These are phyloP conservation scores for Sinocyclocheilus rhinocerous DNA, from an alignment of 2,113 vertebrate species.

Conservation along the genomic window DNA sequence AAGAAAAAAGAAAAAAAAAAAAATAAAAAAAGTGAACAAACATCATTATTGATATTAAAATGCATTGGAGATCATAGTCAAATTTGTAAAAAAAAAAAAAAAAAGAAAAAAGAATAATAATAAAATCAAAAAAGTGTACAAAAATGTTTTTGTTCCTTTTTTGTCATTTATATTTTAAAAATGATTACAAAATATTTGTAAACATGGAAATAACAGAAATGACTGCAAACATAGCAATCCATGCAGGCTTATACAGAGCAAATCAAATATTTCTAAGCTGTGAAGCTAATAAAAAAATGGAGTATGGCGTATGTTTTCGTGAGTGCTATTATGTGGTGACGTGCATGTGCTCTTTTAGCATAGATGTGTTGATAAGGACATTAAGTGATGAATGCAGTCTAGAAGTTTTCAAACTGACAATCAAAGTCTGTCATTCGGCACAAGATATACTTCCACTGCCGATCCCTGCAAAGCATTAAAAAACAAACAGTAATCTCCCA, in stretches of 20 bases:
- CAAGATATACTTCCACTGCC: slow-evolving; percentile 97
- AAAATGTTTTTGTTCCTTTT: background rate
- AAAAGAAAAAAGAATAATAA: too few species aligned
- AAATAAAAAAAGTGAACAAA: too few species aligned
- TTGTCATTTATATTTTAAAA: background rate
- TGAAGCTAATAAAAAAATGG: background rate
- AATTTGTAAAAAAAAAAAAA: background rate
- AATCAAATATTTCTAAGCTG: background rate
- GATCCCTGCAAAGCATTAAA: slow-evolving; percentile 82
- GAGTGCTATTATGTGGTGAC: background rate
- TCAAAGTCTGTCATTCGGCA: slow-evolving; percentile 96
- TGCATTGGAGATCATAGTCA: background rate
- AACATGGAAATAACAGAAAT: background rate
- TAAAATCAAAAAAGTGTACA: background rate
- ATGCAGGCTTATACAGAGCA: slow-evolving; percentile 43
- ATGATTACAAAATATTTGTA: background rate
- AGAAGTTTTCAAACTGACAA: slow-evolving; percentile 89
- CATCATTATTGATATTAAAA: too few species aligned
- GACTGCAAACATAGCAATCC: background rate
- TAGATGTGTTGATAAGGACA: background rate
- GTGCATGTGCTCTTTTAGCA: background rate
- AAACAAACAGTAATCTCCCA: slow-evolving; percentile 7
- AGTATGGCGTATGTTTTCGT: background rate
- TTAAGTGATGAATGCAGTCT: slow-evolving; percentile 50
- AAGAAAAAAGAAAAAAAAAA: too few species aligned